Percentiles rank a stretch among this genome's conserved stretches.
Evolutionary conservation across 2,113 vertebrate genomes (phyloP).

Genomic region (Pristiophorus japonicus): DNA sequence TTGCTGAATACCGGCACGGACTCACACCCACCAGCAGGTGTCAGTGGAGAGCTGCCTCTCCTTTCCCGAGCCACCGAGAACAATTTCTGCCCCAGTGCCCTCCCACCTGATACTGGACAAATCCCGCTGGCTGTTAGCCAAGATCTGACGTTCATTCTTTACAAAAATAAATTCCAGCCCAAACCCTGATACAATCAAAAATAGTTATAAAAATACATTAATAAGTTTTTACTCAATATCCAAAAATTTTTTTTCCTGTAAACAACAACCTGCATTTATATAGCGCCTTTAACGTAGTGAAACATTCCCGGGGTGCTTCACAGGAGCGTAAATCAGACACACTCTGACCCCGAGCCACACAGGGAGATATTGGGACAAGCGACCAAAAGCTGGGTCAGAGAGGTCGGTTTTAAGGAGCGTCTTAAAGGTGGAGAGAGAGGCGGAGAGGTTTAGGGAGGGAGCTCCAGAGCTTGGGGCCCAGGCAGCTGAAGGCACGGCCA

Average conservation of each 20-base stretch:
- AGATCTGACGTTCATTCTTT: too few relatives aligned
- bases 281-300: not conserved
- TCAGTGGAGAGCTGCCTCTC: too few relatives aligned
- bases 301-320: too few relatives aligned
- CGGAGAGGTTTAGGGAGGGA: not conserved
- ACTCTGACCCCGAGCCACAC: not conserved
- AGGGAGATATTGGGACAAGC: too few relatives aligned
- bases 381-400: not conserved
- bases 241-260: not conserved
- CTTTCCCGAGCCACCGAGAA: too few relatives aligned
- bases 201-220: not conserved
- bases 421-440: not conserved
- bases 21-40: too few relatives aligned
- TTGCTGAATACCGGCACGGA: too few relatives aligned
- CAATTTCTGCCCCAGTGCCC: not conserved
- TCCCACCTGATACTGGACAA: not conserved
- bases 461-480: too few relatives aligned
- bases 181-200: not conserved
- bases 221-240: not conserved
- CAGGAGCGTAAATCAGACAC: not conserved
- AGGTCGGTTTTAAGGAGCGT: not conserved
- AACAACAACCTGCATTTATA: not conserved
- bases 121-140: not conserved
- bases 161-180: not conserved
- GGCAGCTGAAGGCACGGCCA: not conserved